Percentiles rank a stretch among this genome's conserved stretches.
Conservation (phyloP, 2,888 invertebrate species). For the Lithophane socia region DNA sequence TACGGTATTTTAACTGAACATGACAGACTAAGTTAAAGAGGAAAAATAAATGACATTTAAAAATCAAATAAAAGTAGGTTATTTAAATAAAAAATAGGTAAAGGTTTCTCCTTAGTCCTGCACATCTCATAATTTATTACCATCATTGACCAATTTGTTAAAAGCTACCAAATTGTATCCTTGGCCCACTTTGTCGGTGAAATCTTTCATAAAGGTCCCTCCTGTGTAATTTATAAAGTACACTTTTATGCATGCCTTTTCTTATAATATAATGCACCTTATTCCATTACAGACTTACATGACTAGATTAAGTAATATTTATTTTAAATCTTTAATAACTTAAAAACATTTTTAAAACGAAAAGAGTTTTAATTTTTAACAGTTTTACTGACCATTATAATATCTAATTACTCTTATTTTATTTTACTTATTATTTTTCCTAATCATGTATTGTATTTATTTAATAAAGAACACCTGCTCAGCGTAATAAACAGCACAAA, state of each 20-base stretch:
- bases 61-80: not conserved
- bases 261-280: not conserved
- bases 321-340: not conserved
- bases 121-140: constrained; percentile 22
- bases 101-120: not conserved
- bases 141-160: constrained; percentile 19
- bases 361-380: too few species aligned
- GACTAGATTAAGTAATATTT: not conserved
- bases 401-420: not conserved
- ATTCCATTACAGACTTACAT: too few species aligned
- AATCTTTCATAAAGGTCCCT: constrained; percentile 1
- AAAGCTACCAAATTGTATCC: constrained; percentile 30
- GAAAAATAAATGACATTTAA: not conserved
- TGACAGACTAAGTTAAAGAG: not conserved
- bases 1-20: not conserved
- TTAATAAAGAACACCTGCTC: not conserved
- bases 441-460: not conserved
- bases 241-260: constrained; percentile 7
- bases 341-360: not conserved
- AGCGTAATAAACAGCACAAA: not conserved
- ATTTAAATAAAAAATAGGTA: not conserved
- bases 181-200: constrained; percentile 24
- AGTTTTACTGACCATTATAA: not conserved
- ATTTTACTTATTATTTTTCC: not conserved
- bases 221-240: constrained; percentile 16